Conservation (phyloP, 2,113 vertebrate species). For the Neotragus pygmaeus region DNA sequence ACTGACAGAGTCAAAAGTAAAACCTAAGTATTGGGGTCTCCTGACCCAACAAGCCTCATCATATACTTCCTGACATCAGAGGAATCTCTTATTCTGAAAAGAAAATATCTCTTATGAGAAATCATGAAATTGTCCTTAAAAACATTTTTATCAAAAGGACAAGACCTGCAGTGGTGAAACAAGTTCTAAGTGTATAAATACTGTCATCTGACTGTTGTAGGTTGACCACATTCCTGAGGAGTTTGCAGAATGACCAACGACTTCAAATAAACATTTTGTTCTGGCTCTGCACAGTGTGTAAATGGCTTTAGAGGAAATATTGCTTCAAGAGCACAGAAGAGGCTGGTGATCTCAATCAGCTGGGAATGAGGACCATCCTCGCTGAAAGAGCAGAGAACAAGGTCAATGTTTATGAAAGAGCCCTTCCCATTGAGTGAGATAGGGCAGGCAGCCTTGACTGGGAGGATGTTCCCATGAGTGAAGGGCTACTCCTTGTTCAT, state of each 20-base stretch:
- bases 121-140: not conserved
- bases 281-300: not conserved
- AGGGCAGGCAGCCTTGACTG: accelerated
- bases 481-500: not conserved
- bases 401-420: not conserved
- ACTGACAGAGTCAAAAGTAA: not conserved
- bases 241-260: not conserved
- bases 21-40: not conserved
- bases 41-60: not conserved
- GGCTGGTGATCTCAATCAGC: not conserved
- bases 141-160: not conserved
- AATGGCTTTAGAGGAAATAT: not conserved
- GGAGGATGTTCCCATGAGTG: not conserved
- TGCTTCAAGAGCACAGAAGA: not conserved
- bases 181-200: not conserved
- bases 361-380: not conserved
- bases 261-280: not conserved
- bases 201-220: not conserved
- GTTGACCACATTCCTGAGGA: not conserved
- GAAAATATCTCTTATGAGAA: not conserved
- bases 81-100: not conserved
- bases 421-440: not conserved
- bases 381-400: not conserved
- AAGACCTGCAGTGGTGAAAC: not conserved
- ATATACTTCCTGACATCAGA: not conserved